Evolutionary conservation across 2,888 invertebrate species (phyloP), one percentile per base, ranked within the genome.

Genomic region (Capitulum mitella): DNA sequence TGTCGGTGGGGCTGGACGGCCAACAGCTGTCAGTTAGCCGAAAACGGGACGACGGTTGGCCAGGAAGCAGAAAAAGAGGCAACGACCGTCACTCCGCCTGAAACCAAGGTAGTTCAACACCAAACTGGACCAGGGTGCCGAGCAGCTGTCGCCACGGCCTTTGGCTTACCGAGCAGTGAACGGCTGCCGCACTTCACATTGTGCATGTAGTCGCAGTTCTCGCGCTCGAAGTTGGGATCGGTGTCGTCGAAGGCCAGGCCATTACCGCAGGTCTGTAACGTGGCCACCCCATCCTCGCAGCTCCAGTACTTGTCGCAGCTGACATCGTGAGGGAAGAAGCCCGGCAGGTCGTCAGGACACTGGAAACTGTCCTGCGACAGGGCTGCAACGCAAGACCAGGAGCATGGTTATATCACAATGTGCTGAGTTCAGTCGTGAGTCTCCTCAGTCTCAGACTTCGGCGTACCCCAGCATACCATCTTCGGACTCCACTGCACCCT

Each of bases 151-250:
- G n/a, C n/a, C n/a, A n/a, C n/a, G n/a, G n/a, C n/a, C n/a, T n/a
- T n/a, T n/a, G n/a, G n/a, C n/a, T n/a, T n/a, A n/a, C n/a, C n/a
- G n/a, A n/a, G n/a, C n/a, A n/a, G n/a, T n/a, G n/a, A n/a, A n/a
- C 96, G 92, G 82, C 94, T 94, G 77, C 94, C 94, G 85, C 96
- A 96, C 84, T 96, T 94, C 76, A 96, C 95, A 84, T 95, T 95
- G 89, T 96, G 95, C 83, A 94, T 90, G 88, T 96, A 96, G 87
- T 96, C 96, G 86, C 96, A 96, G 89, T 96, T 96, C 87, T 96
- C 96, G 80, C 94, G 93, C 85, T 94, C 88, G 89, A 91, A 95
- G 89, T 95, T 95, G 83, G 92, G 89, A 87, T 96, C 96, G 78
- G 91, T 88, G 81, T 94, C 91, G 85, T 95, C 96, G 86, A 96